Base-by-base conservation (phyloP, 2,888 invertebrate genomes). In the Pandemis heparana region DNA sequence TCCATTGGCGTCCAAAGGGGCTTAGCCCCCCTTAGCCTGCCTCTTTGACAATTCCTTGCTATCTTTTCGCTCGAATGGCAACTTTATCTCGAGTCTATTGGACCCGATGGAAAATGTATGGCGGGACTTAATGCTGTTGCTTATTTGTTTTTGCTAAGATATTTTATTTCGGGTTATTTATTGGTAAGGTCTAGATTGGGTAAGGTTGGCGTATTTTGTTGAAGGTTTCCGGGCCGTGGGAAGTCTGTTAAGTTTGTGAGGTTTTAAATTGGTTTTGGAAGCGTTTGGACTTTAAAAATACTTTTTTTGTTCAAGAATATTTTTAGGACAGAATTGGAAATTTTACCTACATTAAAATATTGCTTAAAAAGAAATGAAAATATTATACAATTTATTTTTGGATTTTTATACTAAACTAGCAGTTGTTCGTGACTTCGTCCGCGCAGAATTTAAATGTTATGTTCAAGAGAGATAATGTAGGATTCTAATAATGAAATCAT, bases 41-140 rank as follows among this genome's bases (percentile, higher is more conserved):
- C 70, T 64, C 77, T 77, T 77, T 77, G 75, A 77, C 77, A 76
- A 76, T 76, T 74, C 66, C 71, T 72, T 68, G 70, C 64, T 77
- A 76, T 77, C 75, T 77, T 72, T 70, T 68, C 70, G 75, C 76
- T 70, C 48, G 56, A 70, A 65, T 61, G 62, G 60, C 61, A 64
- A 72, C 68, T 72, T 72, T 75, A 75, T 72, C 71, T 75, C 39
- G 63, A 68, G 63, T 76, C 71, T 71, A 75, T 75, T 75, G 75
- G 73, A 48, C 64, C 65, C 74, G 74, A 74, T 70, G 74, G 74
- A 74, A 73, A 74, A 74, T 74, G 74, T 74, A 74, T 74, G 74
- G 74, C 60, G 65, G 65, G 70, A 60, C 74, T 74, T 74, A 74
- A 74, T 65, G 74, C 70, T 64, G 68, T 73, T 67, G 39, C 65